Base-by-base conservation (phyloP, 2,888 invertebrate species). In the Embidobia sp. region DNA sequence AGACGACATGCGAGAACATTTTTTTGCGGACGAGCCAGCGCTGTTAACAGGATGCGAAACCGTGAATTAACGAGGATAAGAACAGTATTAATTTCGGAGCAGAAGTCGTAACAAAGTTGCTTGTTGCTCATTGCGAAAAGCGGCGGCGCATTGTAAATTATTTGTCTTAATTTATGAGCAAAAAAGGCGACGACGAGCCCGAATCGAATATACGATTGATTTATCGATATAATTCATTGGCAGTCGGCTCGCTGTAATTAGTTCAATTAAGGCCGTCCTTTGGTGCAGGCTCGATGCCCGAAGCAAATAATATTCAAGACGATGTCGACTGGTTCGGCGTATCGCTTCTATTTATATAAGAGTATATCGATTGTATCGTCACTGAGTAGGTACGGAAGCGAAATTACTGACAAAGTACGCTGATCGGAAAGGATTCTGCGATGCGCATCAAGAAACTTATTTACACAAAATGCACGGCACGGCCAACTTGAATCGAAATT, bases 321-420 rank as follows among this genome's bases (percentile, higher is more conserved):
- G 70, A 72, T 70, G 77, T 72, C 67, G 77, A 77, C 67, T 64
- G 55, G 61, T 67, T 61, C 61, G 57, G 67, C 67, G 72, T 72
- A 77, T 72, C 59, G 70, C 77, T 67, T 77, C 77, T 77, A 77
- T 73, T 77, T 77, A 73, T 77, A 73, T 77, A 73, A 73, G 66
- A 57, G 77, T 64, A 69, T 73, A 77, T 77, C 77, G 77, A 73
- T 77, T 77, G 77, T 73, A 77, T 77, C 77, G 69, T 64, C 57
- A 57, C 46, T 64, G 64, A 72, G 48, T 72, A 72, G 66, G 57
- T 64, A 64, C 67, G 63, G 73, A 72, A 77, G 73, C 63, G 33
- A 77, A 77, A 73, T 77, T 77, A 77, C 72, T 72, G 67, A 53
- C 77, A 67, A 69, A 67, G 69, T 73, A 31, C 69, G 55, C 67